These are phyloP conservation scores for Adelphocoris suturalis DNA, from an alignment of 2,888 invertebrate species.

Conservation along the genomic window DNA sequence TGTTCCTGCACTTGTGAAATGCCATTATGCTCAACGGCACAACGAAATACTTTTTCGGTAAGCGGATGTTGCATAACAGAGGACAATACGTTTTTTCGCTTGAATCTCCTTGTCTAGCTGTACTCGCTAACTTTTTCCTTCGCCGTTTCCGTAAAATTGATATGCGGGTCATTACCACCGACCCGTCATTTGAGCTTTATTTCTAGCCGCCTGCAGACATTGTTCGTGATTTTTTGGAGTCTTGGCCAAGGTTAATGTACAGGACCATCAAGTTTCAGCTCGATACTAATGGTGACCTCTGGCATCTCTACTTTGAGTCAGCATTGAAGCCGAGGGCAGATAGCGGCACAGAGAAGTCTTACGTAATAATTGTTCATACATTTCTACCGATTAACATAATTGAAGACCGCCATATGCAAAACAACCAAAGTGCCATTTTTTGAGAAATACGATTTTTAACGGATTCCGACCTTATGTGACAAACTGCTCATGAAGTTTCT, in stretches of 20 bases:
- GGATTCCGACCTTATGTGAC: no score
- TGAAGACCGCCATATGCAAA: no score
- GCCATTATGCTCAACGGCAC: no score
- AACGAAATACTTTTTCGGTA: no score
- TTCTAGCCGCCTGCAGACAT: not conserved
- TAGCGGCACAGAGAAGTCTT: no score
- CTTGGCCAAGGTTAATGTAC: conserved; percentile 14
- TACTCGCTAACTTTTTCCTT: not conserved
- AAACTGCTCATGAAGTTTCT: no score
- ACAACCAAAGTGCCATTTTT: no score
- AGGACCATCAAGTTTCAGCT: not conserved
- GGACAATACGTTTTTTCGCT: not conserved
- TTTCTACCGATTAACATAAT: no score
- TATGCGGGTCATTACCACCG: not conserved
- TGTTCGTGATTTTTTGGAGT: not conserved
- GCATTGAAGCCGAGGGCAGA: no score
- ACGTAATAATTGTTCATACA: no score
- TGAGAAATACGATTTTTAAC: no score
- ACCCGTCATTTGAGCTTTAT: not conserved
- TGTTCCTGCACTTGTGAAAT: no score
- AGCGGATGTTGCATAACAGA: not conserved
- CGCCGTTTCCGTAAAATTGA: not conserved
- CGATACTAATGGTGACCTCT: not conserved
- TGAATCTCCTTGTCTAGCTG: not conserved
- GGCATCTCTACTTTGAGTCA: not conserved